Conservation (phyloP, 1,140 invertebrate genomes). For the Littorina saxatilis region DNA sequence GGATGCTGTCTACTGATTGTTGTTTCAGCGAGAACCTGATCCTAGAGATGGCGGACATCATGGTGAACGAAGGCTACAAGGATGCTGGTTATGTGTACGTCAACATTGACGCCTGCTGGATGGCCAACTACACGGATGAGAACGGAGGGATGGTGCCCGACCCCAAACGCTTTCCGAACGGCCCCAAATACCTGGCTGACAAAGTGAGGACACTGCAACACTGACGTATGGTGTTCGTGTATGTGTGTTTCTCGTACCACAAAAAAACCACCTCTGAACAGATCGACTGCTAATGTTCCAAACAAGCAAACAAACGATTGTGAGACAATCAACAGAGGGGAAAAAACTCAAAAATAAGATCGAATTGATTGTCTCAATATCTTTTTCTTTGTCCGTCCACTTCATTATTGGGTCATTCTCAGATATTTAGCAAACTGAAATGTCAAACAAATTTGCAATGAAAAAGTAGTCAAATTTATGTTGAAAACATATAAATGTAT, state of each 20-base stretch:
- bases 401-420: too few species aligned
- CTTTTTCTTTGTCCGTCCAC: too few species aligned
- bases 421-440: too few species aligned
- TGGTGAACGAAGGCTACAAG: conserved; percentile 92
- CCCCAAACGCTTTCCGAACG: conserved; percentile 90
- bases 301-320: neutral
- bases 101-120: conserved; percentile 97
- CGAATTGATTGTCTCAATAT: too few species aligned
- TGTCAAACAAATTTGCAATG: too few species aligned
- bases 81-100: conserved; percentile 93
- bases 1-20: too few species aligned
- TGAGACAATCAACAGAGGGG: neutral
- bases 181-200: conserved; percentile 91
- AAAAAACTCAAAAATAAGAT: too few species aligned
- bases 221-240: neutral
- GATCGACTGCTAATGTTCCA: neutral
- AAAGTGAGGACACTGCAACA: conserved; percentile 84
- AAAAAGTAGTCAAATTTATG: too few species aligned
- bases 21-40: conserved; percentile 95
- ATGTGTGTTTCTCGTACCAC: neutral
- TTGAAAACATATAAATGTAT: too few species aligned
- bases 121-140: conserved; percentile 86
- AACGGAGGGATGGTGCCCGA: conserved; percentile 88
- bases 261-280: neutral
- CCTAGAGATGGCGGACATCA: conserved; percentile 92